Evolutionary conservation across 1,140 invertebrate species (phyloP), one percentile per base, ranked within the genome.

Genomic region (Temnothorax curvispinosus): DNA sequence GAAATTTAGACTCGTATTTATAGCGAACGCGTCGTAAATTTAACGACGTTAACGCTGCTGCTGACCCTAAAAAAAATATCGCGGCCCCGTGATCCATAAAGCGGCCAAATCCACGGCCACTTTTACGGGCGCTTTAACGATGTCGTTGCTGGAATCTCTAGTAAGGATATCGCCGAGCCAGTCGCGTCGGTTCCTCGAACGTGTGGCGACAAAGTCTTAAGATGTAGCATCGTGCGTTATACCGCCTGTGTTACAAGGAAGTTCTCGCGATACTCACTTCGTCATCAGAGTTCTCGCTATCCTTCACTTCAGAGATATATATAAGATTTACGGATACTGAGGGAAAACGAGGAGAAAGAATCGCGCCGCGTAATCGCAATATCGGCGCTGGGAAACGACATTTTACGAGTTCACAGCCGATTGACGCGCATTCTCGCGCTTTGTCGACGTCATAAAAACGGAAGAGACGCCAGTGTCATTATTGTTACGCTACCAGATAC

Each of bases 71-170:
- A 81, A 84, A 50, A 50, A 50, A 38, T 74, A 58, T 82, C 77
- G 67, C 54, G 21, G 13, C 6, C 41, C 54, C 27, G 38, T 32
- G 72, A 87, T 11, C 64, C 80, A 52, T 85, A 85, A 88, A 89
- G 50, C 7, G 75, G 41, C 41, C 54, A 44, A 85, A 89, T 88
- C 38, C 69, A 54, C 32, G 41, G 32, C 3, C 35, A 56, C 18
- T 85, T 88, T 89, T 89, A 89, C n/a, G 50, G 52, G 3, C 64
- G 32, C 18, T 89, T 89, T 85, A 89, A 89, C 87, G 80, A 85
- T 41, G 72, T 56, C 88, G 87, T 89, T 78, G 72, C 75, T 56
- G 71, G 69, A 88, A 82, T 85, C 72, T 74, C 78, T 58, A 85
- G 71, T 44, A 21, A 65, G 50, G 47, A 47, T 38, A 65, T 76